Percentiles rank a stretch among this genome's conserved stretches.
Evolutionary conservation across 2,113 vertebrate genomes (phyloP).

Genomic region (Poicephalus meyeri): DNA sequence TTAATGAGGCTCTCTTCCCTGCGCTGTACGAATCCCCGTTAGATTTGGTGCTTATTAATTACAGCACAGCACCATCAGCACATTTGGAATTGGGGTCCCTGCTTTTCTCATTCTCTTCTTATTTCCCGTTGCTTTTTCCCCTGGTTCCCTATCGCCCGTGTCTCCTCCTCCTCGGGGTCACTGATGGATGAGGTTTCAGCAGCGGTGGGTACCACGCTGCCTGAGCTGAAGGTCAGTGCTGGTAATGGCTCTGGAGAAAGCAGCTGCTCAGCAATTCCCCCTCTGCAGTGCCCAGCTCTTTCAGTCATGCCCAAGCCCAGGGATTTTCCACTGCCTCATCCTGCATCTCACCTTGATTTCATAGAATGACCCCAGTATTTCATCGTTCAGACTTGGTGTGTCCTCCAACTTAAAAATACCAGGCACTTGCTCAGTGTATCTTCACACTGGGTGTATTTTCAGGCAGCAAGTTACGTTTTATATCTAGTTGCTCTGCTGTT

Average conservation of each 20-base stretch:
- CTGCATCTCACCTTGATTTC: background rate
- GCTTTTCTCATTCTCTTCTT: slow-evolving; percentile 50
- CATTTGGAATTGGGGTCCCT: slow-evolving; percentile 47
- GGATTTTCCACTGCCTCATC: background rate
- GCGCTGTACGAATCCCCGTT: background rate
- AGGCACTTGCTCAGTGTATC: background rate
- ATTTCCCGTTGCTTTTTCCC: background rate
- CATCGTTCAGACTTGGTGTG: fast-evolving
- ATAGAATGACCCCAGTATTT: background rate
- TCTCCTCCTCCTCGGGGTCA: background rate
- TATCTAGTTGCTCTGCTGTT: background rate
- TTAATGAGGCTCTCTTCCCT: slow-evolving; percentile 57
- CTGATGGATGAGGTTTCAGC: slow-evolving; percentile 58
- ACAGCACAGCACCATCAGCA: slow-evolving; percentile 60
- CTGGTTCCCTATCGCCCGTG: background rate
- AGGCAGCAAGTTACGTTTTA: background rate
- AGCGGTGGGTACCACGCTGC: background rate
- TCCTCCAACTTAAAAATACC: background rate
- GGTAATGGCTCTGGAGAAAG: background rate
- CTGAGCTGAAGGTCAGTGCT: background rate
- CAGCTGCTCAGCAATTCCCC: background rate
- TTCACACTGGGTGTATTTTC: background rate
- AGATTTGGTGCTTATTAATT: slow-evolving; percentile 63
- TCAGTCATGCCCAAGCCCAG: fast-evolving
- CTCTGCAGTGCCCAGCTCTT: background rate